phyloP scores from a whole-genome alignment of 2,888 invertebrate species.

The Netelia virgata region DNA sequence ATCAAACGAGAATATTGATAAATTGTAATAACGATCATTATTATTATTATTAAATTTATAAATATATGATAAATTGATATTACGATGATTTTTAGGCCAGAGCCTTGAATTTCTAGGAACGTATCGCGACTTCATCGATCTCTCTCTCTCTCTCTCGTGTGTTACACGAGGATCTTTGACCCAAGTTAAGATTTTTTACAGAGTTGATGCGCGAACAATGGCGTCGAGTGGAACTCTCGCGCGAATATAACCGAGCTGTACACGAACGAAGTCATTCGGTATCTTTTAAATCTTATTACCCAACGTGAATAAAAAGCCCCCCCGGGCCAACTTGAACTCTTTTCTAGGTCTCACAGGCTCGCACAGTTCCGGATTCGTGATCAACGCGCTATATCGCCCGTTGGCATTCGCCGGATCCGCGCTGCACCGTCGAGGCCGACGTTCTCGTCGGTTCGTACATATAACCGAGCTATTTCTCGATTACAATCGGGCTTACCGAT shows the following conservation, averaged over 20 bases:
- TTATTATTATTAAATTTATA: too few species aligned
- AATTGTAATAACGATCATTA: too few species aligned
- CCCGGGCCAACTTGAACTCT: conserved; percentile 62
- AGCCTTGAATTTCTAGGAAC: neutral
- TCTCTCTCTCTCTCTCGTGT: too few species aligned
- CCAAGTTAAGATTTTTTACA: neutral
- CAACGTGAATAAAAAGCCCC: conserved; percentile 55
- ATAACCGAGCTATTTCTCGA: conserved; percentile 24
- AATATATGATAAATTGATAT: too few species aligned
- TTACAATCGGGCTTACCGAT: conserved; percentile 36
- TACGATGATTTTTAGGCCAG: neutral
- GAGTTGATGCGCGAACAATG: conserved; percentile 30
- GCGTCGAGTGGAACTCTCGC: conserved; percentile 49
- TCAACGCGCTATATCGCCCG: conserved; percentile 56
- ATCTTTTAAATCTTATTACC: conserved; percentile 62
- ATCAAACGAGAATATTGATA: too few species aligned
- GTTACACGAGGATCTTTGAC: neutral
- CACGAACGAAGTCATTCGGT: conserved; percentile 50
- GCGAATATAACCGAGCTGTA: conserved; percentile 38
- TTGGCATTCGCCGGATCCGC: conserved; percentile 43
- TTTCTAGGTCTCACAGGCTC: conserved; percentile 67
- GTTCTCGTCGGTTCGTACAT: conserved; percentile 17
- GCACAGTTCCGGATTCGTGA: conserved; percentile 70
- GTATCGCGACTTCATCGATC: neutral
- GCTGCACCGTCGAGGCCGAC: neutral